Evolutionary conservation across 23 tunicate species (phyloP).

Genomic region (Diplosoma virens): DNA sequence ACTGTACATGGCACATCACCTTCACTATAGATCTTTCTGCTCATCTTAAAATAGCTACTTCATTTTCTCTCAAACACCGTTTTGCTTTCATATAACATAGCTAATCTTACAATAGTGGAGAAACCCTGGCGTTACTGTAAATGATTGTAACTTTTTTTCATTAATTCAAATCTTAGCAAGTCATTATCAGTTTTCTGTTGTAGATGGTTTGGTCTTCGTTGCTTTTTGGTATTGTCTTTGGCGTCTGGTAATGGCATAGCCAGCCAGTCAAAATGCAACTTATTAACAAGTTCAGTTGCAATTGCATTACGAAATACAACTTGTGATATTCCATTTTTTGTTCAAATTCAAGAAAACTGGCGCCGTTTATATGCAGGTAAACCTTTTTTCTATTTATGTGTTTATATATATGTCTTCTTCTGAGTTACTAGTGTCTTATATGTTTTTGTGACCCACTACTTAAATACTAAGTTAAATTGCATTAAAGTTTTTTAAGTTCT

Average conservation of each 20-base stretch:
- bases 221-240: conserved; percentile 58
- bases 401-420: too few species aligned
- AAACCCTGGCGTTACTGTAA: too few species aligned
- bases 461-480: neutral
- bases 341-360: conserved; percentile 88
- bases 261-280: conserved; percentile 73
- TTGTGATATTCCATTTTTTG: conserved; percentile 90
- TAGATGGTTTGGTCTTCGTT: conserved; percentile 81
- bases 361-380: conserved; percentile 76
- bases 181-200: too few species aligned
- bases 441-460: neutral
- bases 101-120: too few species aligned
- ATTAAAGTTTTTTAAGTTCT: too few species aligned
- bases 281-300: conserved; percentile 61
- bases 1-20: too few species aligned
- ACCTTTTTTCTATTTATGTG: neutral
- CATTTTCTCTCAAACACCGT: too few species aligned
- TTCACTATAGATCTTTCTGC: too few species aligned
- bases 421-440: neutral
- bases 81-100: too few species aligned
- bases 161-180: too few species aligned
- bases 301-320: conserved; percentile 69
- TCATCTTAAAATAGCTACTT: too few species aligned
- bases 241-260: conserved; percentile 29
- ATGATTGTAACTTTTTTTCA: too few species aligned